A percentile compares a stretch with the other conserved stretches of the same genome.
phyloP scores from a whole-genome alignment of 2,888 invertebrate species.

The Pachymerium ferrugineum region DNA sequence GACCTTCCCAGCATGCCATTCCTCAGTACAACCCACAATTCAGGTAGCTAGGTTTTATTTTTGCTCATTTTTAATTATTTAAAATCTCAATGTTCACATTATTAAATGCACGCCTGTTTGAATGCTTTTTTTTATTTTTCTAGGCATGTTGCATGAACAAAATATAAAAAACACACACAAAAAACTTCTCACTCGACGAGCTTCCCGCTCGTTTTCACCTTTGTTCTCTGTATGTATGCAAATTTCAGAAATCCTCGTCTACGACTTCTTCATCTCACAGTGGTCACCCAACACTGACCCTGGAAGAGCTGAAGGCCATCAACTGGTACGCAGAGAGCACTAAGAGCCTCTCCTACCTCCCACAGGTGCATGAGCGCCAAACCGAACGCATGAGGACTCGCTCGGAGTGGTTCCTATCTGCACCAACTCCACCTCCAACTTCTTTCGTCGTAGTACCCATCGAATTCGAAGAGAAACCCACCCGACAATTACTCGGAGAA shows the following conservation, averaged over 20 bases:
- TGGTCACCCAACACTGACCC: conserved; percentile 58
- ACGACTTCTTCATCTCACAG: conserved; percentile 34
- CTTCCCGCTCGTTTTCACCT: conserved; percentile 22
- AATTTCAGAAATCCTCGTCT: conserved; percentile 30
- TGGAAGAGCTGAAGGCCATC: conserved; percentile 76
- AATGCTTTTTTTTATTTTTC: not conserved
- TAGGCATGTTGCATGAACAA: conserved; percentile 10
- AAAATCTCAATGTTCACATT: too few species aligned
- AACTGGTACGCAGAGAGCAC: conserved; percentile 89
- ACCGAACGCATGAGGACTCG: conserved; percentile 93
- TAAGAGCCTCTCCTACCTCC: conserved; percentile 81
- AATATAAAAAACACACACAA: too few species aligned
- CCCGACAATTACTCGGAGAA: conserved; percentile 51
- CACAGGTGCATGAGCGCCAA: conserved; percentile 92
- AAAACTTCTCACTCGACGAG: not conserved
- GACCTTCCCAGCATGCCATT: conserved; percentile 25
- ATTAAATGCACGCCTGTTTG: too few species aligned
- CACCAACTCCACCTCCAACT: conserved; percentile 46
- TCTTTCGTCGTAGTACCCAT: conserved; percentile 45
- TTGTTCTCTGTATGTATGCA: conserved; percentile 20
- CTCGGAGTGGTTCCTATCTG: conserved; percentile 93
- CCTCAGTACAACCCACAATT: not conserved
- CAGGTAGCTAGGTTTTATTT: conserved; percentile 6
- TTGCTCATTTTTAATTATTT: not conserved
- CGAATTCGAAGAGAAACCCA: conserved; percentile 49